A percentile compares a stretch with the other conserved stretches of the same genome.
These are phyloP conservation scores for Micropterix aruncella DNA, from an alignment of 2,888 invertebrate genomes.

Conservation along the genomic window DNA sequence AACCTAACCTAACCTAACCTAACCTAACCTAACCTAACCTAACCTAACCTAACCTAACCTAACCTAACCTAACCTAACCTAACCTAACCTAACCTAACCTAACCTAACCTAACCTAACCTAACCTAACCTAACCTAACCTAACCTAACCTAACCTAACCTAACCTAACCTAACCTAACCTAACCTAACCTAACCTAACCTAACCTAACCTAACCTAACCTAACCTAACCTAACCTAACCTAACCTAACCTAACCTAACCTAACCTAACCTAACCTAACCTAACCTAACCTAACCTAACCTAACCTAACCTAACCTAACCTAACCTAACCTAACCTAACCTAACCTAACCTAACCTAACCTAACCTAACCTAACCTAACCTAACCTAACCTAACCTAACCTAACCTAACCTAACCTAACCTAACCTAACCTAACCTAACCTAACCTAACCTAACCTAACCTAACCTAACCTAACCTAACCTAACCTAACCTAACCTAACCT, in stretches of 20 bases:
- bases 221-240: slow-evolving; percentile 9
- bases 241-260: slow-evolving; percentile 13
- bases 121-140: slow-evolving; percentile 11
- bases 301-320: slow-evolving; percentile 12
- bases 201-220: slow-evolving; percentile 6
- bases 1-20: slow-evolving; percentile 11
- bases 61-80: slow-evolving; percentile 8
- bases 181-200: slow-evolving; percentile 10
- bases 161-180: slow-evolving; percentile 10
- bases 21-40: slow-evolving; percentile 6
- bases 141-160: slow-evolving; percentile 9
- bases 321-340: slow-evolving; percentile 2
- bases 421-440: neutral
- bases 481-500: slow-evolving; percentile 2
- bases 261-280: slow-evolving; percentile 13
- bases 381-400: neutral
- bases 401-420: neutral
- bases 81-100: slow-evolving; percentile 7
- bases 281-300: slow-evolving; percentile 13
- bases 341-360: slow-evolving; percentile 5
- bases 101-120: slow-evolving; percentile 10
- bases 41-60: slow-evolving; percentile 6
- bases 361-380: slow-evolving; percentile 1
- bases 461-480: slow-evolving; percentile 1
- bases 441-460: slow-evolving; percentile 2